These are phyloP conservation scores for Silurus meridionalis DNA, from an alignment of 2,113 vertebrate genomes.

Conservation along the genomic window DNA sequence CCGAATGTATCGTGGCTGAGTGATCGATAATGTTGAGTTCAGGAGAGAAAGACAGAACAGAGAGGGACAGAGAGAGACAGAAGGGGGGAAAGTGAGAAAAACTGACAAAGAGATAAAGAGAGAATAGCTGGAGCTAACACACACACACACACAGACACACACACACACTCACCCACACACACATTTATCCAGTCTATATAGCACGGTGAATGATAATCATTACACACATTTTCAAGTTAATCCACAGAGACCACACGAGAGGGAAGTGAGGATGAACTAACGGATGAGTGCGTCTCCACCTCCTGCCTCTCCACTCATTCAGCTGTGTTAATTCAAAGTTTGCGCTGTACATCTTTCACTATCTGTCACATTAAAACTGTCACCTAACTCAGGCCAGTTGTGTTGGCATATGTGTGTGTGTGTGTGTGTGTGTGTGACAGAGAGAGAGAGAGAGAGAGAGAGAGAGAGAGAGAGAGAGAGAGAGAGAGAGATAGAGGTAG, in stretches of 20 bases:
- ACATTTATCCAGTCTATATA: background rate
- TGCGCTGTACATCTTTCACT: background rate
- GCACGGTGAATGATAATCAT: background rate
- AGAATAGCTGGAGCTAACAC: background rate
- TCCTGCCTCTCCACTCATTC: conserved; percentile 16
- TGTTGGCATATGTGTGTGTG: conserved; percentile 30
- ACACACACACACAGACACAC: background rate
- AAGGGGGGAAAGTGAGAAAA: background rate
- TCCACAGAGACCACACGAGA: background rate
- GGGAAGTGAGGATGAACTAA: conserved; percentile 5
- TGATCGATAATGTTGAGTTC: conserved; percentile 4
- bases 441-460: background rate
- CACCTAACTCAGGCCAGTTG: background rate
- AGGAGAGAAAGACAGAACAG: background rate
- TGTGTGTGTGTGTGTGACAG: conserved; percentile 40
- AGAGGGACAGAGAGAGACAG: background rate
- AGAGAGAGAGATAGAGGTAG: too few relatives aligned
- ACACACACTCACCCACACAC: background rate
- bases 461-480: too few relatives aligned
- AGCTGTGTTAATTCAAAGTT: conserved; percentile 35
- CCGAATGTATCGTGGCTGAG: background rate
- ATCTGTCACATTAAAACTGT: background rate
- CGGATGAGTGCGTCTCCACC: background rate
- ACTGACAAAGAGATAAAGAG: background rate
- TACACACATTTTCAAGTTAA: background rate